A percentile compares a stretch with the other conserved stretches of the same genome.
These are phyloP conservation scores for Diuraphis noxia DNA, from an alignment of 1,140 invertebrate genomes.

Conservation along the genomic window DNA sequence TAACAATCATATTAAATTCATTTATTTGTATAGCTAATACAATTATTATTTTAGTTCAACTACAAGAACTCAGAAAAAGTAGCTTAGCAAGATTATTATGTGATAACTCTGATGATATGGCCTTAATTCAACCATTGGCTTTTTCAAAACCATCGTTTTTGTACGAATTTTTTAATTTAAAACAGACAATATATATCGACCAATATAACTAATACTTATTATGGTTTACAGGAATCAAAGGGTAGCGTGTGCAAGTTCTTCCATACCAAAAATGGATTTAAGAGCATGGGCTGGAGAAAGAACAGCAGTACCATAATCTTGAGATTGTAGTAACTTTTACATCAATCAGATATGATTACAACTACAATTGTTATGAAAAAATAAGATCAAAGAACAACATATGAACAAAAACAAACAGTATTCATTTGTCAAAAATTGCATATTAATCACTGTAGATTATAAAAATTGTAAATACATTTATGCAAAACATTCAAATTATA, in stretches of 20 bases:
- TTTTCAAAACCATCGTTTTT: constrained; percentile 62
- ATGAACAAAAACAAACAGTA: not conserved
- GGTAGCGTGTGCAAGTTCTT: constrained; percentile 60
- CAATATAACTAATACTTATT: constrained; percentile 9
- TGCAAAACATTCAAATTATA: not conserved
- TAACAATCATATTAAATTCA: not conserved
- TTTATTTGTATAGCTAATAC: not conserved
- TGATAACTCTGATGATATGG: constrained; percentile 65
- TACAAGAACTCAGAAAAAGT: constrained; percentile 64
- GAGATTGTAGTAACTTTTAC: not conserved
- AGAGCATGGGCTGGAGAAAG: constrained; percentile 60
- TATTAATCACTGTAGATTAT: constrained; percentile 25
- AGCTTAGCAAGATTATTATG: constrained; percentile 65
- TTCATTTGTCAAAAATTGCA: not conserved
- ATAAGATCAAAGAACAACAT: not conserved
- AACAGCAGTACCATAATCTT: constrained; percentile 55
- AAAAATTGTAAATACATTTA: constrained; percentile 31
- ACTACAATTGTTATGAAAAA: not conserved
- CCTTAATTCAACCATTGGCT: constrained; percentile 63
- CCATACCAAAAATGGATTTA: constrained; percentile 62
- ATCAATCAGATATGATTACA: not conserved
- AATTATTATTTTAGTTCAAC: constrained; percentile 61
- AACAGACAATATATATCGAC: not conserved
- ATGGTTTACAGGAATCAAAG: constrained; percentile 61
- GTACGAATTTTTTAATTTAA: constrained; percentile 58